Conservation (phyloP, 1,140 invertebrate species). For the Tetramorium alpestre region DNA sequence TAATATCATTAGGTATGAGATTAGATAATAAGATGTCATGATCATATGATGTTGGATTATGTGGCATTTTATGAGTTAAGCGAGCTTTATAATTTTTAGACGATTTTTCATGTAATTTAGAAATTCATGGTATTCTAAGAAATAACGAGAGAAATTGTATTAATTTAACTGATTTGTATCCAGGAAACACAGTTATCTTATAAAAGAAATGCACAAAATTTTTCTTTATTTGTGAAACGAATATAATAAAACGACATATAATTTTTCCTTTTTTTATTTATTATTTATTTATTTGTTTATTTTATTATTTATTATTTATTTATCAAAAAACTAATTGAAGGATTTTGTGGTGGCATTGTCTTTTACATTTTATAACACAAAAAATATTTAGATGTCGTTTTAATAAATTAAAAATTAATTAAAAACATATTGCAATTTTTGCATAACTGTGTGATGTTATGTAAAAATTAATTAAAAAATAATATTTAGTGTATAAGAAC, state of each 20-base stretch:
- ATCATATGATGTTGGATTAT: conserved; percentile 21
- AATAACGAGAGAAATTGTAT: neutral
- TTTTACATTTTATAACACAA: neutral
- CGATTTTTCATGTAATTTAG: neutral
- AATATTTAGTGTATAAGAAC: neutral
- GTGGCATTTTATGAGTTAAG: conserved; percentile 46
- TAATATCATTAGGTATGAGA: neutral
- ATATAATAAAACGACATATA: neutral
- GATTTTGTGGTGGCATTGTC: neutral
- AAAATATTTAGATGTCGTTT: neutral
- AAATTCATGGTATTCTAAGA: neutral
- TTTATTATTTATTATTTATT: neutral
- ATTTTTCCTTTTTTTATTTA: neutral
- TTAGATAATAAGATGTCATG: neutral
- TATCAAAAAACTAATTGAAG: neutral
- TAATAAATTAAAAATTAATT: conserved; percentile 14
- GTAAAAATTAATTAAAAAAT: conserved; percentile 41
- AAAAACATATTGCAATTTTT: neutral
- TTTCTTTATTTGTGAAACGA: neutral
- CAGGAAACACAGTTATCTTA: neutral
- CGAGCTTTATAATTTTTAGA: neutral
- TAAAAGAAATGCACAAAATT: neutral
- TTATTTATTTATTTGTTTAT: too few species aligned
- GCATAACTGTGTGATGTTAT: conserved; percentile 14
- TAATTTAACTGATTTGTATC: neutral